Base-by-base conservation (phyloP, 2,888 invertebrate species). In the Sabellastarte sp. region DNA sequence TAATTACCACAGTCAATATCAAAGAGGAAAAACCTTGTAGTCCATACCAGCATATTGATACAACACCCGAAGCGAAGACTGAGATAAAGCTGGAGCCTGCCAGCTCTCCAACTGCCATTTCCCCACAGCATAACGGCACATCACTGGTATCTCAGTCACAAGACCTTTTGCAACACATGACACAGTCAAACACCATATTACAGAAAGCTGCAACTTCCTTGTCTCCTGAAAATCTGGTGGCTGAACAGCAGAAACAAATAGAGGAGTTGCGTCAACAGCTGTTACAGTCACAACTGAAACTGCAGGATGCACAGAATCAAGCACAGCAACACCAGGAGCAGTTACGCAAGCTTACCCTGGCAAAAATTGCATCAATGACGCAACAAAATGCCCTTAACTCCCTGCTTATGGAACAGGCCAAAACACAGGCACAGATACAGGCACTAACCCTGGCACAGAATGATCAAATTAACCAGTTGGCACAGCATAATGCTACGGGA, bases 191-290 rank as follows among this genome's bases (percentile, higher is more conserved):
- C n/a, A n/a, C n/a, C n/a, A n/a, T n/a, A n/a, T n/a, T n/a, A n/a
- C n/a, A n/a, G n/a, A n/a, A n/a, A n/a, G n/a, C n/a, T n/a, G n/a
- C n/a, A n/a, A n/a, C n/a, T n/a, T n/a, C n/a, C n/a, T n/a, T 61
- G n/a, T 50, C 66, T 5, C 59, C 61, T 41, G 62, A 64, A 62
- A 79, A 81, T 30, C 68, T 82, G 61, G 71, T 82, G n/a, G 68
- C 73, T 57, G 92, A 93, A 76, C 94, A 95, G 80, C 90, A 91
- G 76, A 88, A 91, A 61, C 90, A 91, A 83, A 95, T 95, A 73
- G 92, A 93, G 77, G 93, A 93, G 77, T 86, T 95, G 56, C 92
- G 28, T 2, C n/a, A 73, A 53, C 77, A 67, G 58, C 60, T 67
- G 31, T 50, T 33, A 28, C 32, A 57, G 57, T 64, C 64, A 10